Evolutionary conservation across 2,113 vertebrate genomes (phyloP).

Genomic region (Odontophorus gujanensis): DNA sequence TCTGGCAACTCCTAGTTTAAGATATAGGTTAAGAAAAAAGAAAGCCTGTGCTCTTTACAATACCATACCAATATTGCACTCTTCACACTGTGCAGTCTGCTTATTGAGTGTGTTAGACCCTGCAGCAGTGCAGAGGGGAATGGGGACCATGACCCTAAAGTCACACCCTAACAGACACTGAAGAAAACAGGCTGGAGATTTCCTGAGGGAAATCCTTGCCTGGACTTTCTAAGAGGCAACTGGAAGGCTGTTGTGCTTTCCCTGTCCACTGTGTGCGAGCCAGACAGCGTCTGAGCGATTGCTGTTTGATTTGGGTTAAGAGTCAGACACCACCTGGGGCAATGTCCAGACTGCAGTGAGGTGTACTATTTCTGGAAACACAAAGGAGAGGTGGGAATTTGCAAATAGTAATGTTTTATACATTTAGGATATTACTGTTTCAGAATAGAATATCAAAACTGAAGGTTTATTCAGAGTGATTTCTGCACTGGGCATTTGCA

Average conservation of each 20-base stretch:
- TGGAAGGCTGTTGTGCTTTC: neutral
- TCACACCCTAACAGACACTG: neutral
- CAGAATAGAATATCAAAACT: neutral
- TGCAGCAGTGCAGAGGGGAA: neutral
- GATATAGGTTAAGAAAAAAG: neutral
- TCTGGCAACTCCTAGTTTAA: neutral
- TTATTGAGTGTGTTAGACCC: neutral
- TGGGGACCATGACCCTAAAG: neutral
- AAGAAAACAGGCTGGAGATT: neutral
- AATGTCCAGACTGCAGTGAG: neutral
- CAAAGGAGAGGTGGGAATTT: conserved; percentile 40
- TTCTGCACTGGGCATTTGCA: neutral
- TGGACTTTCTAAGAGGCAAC: neutral
- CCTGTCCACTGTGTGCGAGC: neutral
- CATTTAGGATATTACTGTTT: neutral
- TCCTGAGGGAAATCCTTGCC: conserved; percentile 16
- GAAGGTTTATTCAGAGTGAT: neutral
- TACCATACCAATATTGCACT: neutral
- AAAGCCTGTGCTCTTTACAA: neutral
- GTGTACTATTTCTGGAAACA: conserved; percentile 11
- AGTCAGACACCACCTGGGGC: conserved; percentile 69
- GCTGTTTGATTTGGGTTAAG: conserved; percentile 57
- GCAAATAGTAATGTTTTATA: neutral
- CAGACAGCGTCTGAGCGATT: conserved; percentile 43
- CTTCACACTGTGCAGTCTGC: neutral